Evolutionary conservation across 1,140 invertebrate species (phyloP).

Genomic region (Bombus superbus): DNA sequence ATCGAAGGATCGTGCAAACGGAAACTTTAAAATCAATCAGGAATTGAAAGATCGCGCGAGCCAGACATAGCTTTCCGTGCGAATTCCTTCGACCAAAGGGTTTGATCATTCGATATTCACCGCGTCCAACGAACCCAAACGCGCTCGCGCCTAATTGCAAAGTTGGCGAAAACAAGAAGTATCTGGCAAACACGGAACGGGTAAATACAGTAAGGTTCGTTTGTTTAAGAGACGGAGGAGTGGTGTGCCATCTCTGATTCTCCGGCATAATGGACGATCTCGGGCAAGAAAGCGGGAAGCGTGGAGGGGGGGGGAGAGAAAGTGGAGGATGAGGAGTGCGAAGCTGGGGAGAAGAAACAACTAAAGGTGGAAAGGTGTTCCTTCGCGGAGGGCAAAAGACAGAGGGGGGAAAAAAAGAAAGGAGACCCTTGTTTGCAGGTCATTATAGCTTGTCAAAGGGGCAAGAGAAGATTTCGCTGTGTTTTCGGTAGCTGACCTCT

Average conservation of each 20-base stretch:
- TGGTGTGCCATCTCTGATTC: conserved; percentile 51
- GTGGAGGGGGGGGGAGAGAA: too few species aligned
- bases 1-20: conserved; percentile 50
- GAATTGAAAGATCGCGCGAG: conserved; percentile 47
- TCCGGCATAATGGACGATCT: conserved; percentile 52
- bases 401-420: conserved; percentile 13
- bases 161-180: conserved; percentile 78
- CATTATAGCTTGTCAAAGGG: conserved; percentile 72
- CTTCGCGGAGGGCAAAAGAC: conserved; percentile 37
- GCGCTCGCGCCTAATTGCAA: conserved; percentile 75
- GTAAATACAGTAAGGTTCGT: conserved; percentile 77
- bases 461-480: conserved; percentile 54
- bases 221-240: conserved; percentile 66
- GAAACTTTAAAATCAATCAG: conserved; percentile 63
- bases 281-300: conserved; percentile 42
- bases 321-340: not conserved
- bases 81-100: conserved; percentile 43
- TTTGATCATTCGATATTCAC: conserved; percentile 61
- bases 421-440: conserved; percentile 77
- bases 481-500: conserved; percentile 37
- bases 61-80: conserved; percentile 43
- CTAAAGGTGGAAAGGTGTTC: conserved; percentile 54
- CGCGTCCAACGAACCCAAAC: conserved; percentile 49
- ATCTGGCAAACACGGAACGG: conserved; percentile 76
- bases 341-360: conserved; percentile 59